phyloP scores from a whole-genome alignment of 2,797 vertebrate species.

The Gobionotothen gibberifrons region DNA sequence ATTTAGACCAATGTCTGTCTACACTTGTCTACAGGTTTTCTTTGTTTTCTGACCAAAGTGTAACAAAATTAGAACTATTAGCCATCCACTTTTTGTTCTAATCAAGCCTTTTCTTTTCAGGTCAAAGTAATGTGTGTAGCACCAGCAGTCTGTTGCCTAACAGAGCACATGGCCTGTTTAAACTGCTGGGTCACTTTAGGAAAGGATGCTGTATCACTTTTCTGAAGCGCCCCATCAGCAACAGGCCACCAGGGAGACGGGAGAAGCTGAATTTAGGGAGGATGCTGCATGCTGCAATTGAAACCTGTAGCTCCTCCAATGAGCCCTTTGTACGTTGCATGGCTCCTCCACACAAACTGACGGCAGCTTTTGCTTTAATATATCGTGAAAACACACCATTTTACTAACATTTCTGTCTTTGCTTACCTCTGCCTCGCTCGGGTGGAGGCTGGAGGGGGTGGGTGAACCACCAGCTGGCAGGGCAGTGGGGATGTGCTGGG shows the following conservation, averaged over 20 bases:
- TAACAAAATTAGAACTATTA: constrained; percentile 17
- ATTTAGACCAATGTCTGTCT: not conserved
- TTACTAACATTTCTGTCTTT: not conserved
- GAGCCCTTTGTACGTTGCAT: not conserved
- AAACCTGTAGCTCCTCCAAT: constrained; percentile 22
- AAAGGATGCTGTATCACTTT: constrained; percentile 69
- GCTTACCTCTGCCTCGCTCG: constrained; percentile 72
- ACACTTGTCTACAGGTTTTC: constrained; percentile 3
- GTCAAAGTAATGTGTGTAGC: constrained; percentile 66
- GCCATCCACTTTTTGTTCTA: constrained; percentile 29
- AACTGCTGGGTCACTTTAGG: constrained; percentile 78
- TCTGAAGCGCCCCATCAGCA: constrained; percentile 49
- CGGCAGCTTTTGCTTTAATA: not conserved
- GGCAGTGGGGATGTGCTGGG: constrained; percentile 38
- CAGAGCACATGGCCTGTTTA: constrained; percentile 67
- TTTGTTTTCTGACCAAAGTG: constrained; percentile 19
- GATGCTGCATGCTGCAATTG: constrained; percentile 21
- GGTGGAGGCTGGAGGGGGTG: constrained; percentile 53
- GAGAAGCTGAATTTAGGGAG: constrained; percentile 51
- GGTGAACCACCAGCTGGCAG: constrained; percentile 33
- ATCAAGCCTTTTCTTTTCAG: constrained; percentile 65
- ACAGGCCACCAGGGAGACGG: constrained; percentile 40
- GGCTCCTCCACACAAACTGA: not conserved
- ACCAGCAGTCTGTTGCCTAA: constrained; percentile 72
- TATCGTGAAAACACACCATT: not conserved